Base-by-base conservation (phyloP, 2,113 vertebrate genomes). In the Brevimyrus niger region DNA sequence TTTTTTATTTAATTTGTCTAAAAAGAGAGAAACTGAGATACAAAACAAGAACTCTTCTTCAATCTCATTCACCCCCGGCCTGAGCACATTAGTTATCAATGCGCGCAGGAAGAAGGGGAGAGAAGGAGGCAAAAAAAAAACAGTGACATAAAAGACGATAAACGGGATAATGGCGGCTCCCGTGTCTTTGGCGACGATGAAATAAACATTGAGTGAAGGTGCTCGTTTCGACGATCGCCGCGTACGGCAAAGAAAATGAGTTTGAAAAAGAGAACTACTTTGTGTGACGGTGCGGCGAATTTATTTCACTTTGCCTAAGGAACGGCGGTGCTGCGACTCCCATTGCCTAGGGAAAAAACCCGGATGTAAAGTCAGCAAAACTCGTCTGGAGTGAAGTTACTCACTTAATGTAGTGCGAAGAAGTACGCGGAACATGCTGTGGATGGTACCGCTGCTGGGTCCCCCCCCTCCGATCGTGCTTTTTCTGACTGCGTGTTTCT, bases 241-340 rank as follows among this genome's bases (percentile, higher is more conserved):
- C 6, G 7, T 44, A 27, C 17, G 35, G 35, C n/a, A 35, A 31
- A 38, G 85, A 92, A 92, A 65, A 89, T 73, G 47, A 91, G 90
- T 91, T 93, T 91, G 91, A 92, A 91, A 92, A 92, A 92, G 93
- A 92, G 96, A 93, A 96, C 96, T 97, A 96, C 93, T 96, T 97
- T 94, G 94, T 94, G 95, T 95, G 94, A 95, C 94, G 94, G 96
- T 96, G 95, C 95, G 93, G 96, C 96, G 96, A 96, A 96, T 96
- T 96, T 96, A 96, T 97, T 96, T 96, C 96, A 95, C 96, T 97
- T 96, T 97, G 96, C 96, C 96, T 96, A 96, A 97, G 96, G 96
- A 97, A 96, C 95, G 96, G 96, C 93, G 93, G 96, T 96, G 95
- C 94, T 96, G 90, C 96, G 96, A 92, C 94, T 0, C 94, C 95